A percentile compares a stretch with the other conserved stretches of the same genome.
Evolutionary conservation across 2,797 vertebrate species (phyloP).

Genomic region (Sebastes matsubarae): DNA sequence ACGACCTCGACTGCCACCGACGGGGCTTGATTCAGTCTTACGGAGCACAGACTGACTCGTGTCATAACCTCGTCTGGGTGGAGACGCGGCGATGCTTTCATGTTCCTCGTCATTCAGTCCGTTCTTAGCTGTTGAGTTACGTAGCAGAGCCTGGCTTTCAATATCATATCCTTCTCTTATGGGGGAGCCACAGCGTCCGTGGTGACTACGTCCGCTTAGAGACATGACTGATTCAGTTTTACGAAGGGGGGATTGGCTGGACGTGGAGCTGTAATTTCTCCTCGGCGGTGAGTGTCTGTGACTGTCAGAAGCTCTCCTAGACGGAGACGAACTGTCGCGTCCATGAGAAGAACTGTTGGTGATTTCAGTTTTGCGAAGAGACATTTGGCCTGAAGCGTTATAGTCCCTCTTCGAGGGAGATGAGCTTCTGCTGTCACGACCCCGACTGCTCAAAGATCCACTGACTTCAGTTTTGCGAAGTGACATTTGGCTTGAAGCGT

Average conservation of each 20-base stretch:
- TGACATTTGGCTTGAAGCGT: slow-evolving; percentile 47
- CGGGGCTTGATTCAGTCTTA: slow-evolving; percentile 57
- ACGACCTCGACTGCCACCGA: not conserved
- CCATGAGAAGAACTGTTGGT: slow-evolving; percentile 25
- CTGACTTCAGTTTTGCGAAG: slow-evolving; percentile 59
- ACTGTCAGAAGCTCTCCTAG: slow-evolving; percentile 50
- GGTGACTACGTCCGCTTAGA: slow-evolving; percentile 56
- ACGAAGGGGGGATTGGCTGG: slow-evolving; percentile 52
- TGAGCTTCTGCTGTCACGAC: slow-evolving; percentile 49
- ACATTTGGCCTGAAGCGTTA: slow-evolving; percentile 49
- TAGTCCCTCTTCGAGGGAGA: slow-evolving; percentile 65
- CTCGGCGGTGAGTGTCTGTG: slow-evolving; percentile 69
- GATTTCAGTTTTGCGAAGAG: slow-evolving; percentile 61
- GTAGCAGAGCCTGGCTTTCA: slow-evolving; percentile 70
- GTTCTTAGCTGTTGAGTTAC: slow-evolving; percentile 58
- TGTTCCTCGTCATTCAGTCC: slow-evolving; percentile 41
- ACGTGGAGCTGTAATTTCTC: slow-evolving; percentile 39
- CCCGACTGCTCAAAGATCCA: slow-evolving; percentile 24
- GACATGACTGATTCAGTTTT: slow-evolving; percentile 73
- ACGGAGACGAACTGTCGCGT: slow-evolving; percentile 55
- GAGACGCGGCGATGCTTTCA: slow-evolving; percentile 22
- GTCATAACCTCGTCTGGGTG: slow-evolving; percentile 40
- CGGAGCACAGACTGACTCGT: slow-evolving; percentile 54
- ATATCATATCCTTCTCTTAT: slow-evolving; percentile 82
- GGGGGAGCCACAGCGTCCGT: slow-evolving; percentile 79